phyloP scores from a whole-genome alignment of 2,113 vertebrate genomes.

The Caretta caretta region DNA sequence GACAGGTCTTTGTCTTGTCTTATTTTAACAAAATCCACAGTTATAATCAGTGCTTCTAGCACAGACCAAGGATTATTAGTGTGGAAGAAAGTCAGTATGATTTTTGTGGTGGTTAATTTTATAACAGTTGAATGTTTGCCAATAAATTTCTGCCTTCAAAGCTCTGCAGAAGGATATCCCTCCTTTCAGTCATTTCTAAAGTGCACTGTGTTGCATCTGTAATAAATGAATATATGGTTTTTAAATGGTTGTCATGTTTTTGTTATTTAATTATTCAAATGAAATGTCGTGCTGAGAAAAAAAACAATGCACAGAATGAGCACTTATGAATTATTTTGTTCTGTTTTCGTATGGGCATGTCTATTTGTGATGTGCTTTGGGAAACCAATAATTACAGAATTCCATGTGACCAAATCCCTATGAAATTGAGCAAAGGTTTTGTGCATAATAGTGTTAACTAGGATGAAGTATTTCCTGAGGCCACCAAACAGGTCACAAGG shows the following conservation, averaged over 20 bases:
- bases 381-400: constrained; percentile 73
- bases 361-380: constrained; percentile 57
- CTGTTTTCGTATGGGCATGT: constrained; percentile 14
- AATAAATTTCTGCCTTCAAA: not conserved
- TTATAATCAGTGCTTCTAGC: not conserved
- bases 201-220: constrained; percentile 21
- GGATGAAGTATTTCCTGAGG: constrained; percentile 82
- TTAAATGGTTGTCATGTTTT: constrained; percentile 77
- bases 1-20: not conserved
- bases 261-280: constrained; percentile 80
- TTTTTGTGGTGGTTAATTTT: not conserved
- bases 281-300: constrained; percentile 70
- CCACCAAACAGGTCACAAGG: constrained; percentile 74
- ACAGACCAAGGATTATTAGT: not conserved
- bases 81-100: not conserved
- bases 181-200: not conserved
- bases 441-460: constrained; percentile 77
- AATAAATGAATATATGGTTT: constrained; percentile 55
- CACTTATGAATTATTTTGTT: constrained; percentile 58
- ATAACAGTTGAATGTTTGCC: not conserved
- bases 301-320: constrained; percentile 66
- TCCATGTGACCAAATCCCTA: constrained; percentile 83
- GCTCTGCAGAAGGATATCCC: rapidly evolving
- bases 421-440: constrained; percentile 80
- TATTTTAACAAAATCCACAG: rapidly evolving